A percentile compares a stretch with the other conserved stretches of the same genome.
These are phyloP conservation scores for Chelmon rostratus DNA, from an alignment of 2,797 vertebrate genomes.

Conservation along the genomic window DNA sequence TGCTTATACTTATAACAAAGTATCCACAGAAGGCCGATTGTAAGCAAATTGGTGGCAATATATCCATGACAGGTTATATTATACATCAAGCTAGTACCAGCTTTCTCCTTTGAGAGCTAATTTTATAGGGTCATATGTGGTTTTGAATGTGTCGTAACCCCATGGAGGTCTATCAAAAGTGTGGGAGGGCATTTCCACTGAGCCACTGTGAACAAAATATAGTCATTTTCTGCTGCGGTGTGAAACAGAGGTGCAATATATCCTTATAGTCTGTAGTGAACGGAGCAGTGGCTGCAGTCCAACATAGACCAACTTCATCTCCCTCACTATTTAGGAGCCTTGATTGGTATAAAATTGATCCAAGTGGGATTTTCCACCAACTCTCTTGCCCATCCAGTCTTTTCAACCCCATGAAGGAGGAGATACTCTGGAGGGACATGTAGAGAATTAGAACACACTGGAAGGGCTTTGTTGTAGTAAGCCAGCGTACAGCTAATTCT, in stretches of 20 bases:
- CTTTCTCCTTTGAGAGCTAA: slow-evolving; percentile 34
- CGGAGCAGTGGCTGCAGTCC: slow-evolving; percentile 57
- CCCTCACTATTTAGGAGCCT: slow-evolving; percentile 57
- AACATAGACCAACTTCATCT: slow-evolving; percentile 64
- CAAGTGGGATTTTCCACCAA: slow-evolving; percentile 68
- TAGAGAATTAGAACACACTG: slow-evolving; percentile 62
- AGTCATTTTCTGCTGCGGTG: slow-evolving; percentile 33
- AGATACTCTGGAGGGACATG: slow-evolving; percentile 59
- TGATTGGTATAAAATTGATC: slow-evolving; percentile 75
- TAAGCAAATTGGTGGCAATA: slow-evolving; percentile 55
- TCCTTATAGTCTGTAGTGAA: slow-evolving; percentile 39
- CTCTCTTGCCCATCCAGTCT: slow-evolving; percentile 49
- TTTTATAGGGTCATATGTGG: slow-evolving; percentile 51
- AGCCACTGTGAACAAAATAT: slow-evolving; percentile 28
- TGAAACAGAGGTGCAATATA: slow-evolving; percentile 56
- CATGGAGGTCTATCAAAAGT: slow-evolving; percentile 36
- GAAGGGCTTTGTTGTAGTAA: slow-evolving; percentile 66
- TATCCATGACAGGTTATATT: slow-evolving; percentile 52
- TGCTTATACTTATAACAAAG: slow-evolving; percentile 30
- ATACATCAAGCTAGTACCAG: slow-evolving; percentile 15
- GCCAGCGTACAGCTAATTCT: slow-evolving; percentile 49
- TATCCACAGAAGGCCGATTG: slow-evolving; percentile 45
- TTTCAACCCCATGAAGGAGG: slow-evolving; percentile 54
- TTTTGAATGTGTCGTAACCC: slow-evolving; percentile 56
- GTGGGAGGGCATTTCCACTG: slow-evolving; percentile 39